These are phyloP conservation scores for Pelobates fuscus DNA, from an alignment of 2,113 vertebrate genomes.

Conservation along the genomic window DNA sequence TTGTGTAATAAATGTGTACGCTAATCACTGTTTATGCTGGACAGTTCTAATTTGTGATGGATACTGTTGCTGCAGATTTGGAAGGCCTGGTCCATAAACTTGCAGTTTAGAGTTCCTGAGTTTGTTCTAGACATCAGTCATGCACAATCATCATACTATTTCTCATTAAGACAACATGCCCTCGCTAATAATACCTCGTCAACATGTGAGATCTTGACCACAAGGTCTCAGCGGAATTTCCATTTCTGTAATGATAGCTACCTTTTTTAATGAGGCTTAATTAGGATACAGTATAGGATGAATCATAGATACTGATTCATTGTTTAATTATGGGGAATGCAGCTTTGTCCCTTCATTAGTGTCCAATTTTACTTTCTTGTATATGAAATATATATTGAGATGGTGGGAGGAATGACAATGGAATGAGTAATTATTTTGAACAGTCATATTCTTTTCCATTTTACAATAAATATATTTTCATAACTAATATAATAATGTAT, in stretches of 20 bases:
- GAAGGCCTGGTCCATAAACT: too few species aligned
- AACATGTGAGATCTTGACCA: background rate
- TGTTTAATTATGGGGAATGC: slow-evolving; percentile 30
- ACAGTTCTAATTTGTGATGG: too few species aligned
- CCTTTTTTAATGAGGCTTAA: background rate
- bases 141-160: background rate
- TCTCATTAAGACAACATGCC: background rate
- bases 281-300: slow-evolving; percentile 2
- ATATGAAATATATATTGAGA: background rate
- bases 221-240: background rate
- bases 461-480: background rate
- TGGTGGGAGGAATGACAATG: slow-evolving; percentile 10
- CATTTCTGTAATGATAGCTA: background rate
- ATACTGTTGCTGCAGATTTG: too few species aligned
- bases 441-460: background rate
- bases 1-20: too few species aligned
- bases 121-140: too few species aligned
- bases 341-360: background rate
- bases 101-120: too few species aligned
- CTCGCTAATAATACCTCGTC: background rate
- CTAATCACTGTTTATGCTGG: too few species aligned
- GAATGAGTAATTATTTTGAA: background rate
- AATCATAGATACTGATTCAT: slow-evolving; percentile 37
- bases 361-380: slow-evolving; percentile 3
- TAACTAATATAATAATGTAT: background rate